Base-by-base conservation (phyloP, 2,113 vertebrate genomes). In the Penelope pileata region DNA sequence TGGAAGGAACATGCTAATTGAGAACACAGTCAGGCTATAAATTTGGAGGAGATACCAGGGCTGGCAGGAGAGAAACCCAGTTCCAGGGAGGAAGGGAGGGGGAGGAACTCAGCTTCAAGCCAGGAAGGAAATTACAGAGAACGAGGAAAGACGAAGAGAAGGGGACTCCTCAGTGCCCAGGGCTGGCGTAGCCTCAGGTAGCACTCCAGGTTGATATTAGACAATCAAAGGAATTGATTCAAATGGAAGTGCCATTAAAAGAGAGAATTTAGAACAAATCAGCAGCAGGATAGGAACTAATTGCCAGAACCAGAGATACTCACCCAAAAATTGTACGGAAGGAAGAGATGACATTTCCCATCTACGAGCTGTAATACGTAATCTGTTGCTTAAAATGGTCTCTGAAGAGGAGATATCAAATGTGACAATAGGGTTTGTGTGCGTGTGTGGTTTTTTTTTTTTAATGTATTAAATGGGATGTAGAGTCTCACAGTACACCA, bases 1-100 rank as follows among this genome's bases (percentile, higher is more conserved):
- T 95, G 88, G 90, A 93, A 95, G 79, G 94, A 95, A 94, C 83
- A 89, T 86, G 86, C 80, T 96, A 94, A 96, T 95, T 94, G 96
- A 94, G 94, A 93, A 67, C 80, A 88, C 45, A 94, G 90, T 74
- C 85, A 83, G 86, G 68, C 83, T 95, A 84, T 86, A 94, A 95
- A 96, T 88, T 76, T 24, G 2, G 10, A 93, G 92, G 34, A 96
- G 93, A 92, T 79, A 90, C 79, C 2, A 0, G 68, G 79, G 94
- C 88, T 93, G 95, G 79, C 64, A 75, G 83, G 79, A 93, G 75
- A 83, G 64, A 94, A 93, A 86, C 59, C 79, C 64, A 83, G 90
- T 48, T 75, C 87, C 40, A 18, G 72, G 5, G 9, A 74, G 73
- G 64, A 32, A 85, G 63, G 54, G 85, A 83, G 90, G 78, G 58